Evolutionary conservation across 1,140 invertebrate species (phyloP).

Genomic region (Galleria mellonella): DNA sequence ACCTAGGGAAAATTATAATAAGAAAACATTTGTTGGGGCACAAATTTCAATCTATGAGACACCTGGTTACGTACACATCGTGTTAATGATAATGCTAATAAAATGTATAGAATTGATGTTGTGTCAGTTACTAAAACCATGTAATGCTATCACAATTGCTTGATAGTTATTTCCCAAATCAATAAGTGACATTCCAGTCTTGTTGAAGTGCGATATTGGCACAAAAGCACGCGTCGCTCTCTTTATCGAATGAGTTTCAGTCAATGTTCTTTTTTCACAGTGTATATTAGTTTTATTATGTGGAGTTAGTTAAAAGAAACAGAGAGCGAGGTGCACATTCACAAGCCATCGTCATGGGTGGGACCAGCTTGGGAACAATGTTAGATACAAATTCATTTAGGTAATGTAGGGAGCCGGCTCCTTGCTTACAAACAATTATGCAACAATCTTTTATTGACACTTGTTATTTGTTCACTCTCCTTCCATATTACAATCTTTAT

Average conservation of each 20-base stretch:
- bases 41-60: conserved; percentile 27
- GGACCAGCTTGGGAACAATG: conserved; percentile 70
- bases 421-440: conserved; percentile 43
- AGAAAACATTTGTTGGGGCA: conserved; percentile 44
- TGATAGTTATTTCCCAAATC: conserved; percentile 50
- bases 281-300: conserved; percentile 9
- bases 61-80: conserved; percentile 28
- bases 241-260: too few species aligned
- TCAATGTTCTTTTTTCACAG: neutral
- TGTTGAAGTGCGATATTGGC: conserved; percentile 58
- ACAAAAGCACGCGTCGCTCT: conserved; percentile 9
- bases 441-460: conserved; percentile 25
- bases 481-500: conserved; percentile 1
- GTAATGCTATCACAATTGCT: conserved; percentile 13
- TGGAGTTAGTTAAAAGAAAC: conserved; percentile 3
- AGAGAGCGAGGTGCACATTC: conserved; percentile 43
- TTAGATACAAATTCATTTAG: conserved; percentile 68
- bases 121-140: conserved; percentile 27
- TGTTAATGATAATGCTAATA: conserved; percentile 22
- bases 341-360: conserved; percentile 71
- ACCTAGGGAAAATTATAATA: conserved; percentile 58
- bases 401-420: conserved; percentile 49
- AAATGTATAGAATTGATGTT: conserved; percentile 22
- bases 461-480: conserved; percentile 9
- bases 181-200: conserved; percentile 71